These are phyloP conservation scores for Meriones unguiculatus DNA, from an alignment of 2,113 vertebrate species.

Conservation along the genomic window DNA sequence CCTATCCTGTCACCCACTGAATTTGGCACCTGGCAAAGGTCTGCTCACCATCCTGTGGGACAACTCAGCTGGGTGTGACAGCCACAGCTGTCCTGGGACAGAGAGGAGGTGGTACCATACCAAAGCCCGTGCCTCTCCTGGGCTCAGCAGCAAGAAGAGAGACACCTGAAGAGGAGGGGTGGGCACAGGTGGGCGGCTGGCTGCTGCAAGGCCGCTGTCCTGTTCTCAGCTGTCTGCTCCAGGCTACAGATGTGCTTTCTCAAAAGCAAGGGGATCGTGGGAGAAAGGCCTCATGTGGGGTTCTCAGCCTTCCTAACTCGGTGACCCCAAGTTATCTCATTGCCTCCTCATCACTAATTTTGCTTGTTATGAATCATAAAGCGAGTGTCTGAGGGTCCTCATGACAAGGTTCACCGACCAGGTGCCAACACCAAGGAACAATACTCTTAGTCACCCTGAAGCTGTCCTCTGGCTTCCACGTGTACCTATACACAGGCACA, in stretches of 20 bases:
- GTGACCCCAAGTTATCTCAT: not conserved
- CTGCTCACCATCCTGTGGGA: not conserved
- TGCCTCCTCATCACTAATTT: not conserved
- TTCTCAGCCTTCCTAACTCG: not conserved
- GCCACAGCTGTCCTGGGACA: rapidly evolving
- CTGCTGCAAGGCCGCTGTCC: rapidly evolving
- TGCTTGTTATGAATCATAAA: not conserved
- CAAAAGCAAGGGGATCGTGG: not conserved
- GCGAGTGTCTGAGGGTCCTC: not conserved
- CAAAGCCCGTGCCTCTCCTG: rapidly evolving
- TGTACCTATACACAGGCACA: not conserved
- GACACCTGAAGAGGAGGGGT: not conserved
- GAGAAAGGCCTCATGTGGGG: not conserved
- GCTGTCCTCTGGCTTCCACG: not conserved
- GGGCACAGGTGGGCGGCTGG: not conserved
- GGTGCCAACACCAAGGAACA: not conserved
- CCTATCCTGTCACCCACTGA: rapidly evolving
- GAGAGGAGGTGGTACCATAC: not conserved
- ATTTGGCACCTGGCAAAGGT: rapidly evolving
- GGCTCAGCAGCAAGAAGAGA: not conserved
- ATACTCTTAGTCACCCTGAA: not conserved
- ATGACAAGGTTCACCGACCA: not conserved
- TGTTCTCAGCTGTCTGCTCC: rapidly evolving
- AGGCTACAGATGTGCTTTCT: not conserved
- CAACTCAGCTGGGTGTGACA: rapidly evolving